These are phyloP conservation scores for Orchesella cincta DNA, from an alignment of 1,140 invertebrate species.

Conservation along the genomic window DNA sequence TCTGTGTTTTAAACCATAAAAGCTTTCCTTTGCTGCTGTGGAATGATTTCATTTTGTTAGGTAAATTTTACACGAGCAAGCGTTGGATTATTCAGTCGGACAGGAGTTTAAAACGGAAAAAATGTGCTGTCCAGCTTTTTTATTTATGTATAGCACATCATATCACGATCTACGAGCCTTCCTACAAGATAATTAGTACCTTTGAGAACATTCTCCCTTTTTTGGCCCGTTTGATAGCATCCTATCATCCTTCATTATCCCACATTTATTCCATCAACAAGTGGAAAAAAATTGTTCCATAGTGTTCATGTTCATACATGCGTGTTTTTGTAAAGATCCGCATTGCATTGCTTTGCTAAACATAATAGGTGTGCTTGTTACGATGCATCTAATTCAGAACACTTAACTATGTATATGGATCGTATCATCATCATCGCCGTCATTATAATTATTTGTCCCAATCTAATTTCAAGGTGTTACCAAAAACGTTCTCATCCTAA, in stretches of 20 bases:
- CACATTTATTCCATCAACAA: conserved; percentile 18
- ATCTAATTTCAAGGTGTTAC: conserved; percentile 14
- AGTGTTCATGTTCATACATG: not conserved
- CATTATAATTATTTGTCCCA: not conserved
- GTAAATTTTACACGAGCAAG: too few species aligned
- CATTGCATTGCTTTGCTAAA: not conserved
- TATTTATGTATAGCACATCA: not conserved
- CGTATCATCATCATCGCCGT: not conserved
- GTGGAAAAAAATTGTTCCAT: not conserved
- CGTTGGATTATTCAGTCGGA: too few species aligned
- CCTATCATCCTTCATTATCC: conserved; percentile 27
- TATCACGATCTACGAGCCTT: conserved; percentile 32
- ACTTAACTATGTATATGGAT: conserved; percentile 24
- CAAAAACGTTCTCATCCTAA: not conserved
- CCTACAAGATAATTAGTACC: conserved; percentile 44
- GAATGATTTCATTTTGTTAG: too few species aligned
- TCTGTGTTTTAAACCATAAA: too few species aligned
- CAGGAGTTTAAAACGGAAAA: too few species aligned
- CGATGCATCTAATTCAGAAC: conserved; percentile 19
- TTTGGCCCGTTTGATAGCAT: conserved; percentile 19
- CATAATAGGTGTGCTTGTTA: not conserved
- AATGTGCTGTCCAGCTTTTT: too few species aligned
- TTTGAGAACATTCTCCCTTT: conserved; percentile 13
- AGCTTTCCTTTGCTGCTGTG: too few species aligned
- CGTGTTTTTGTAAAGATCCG: not conserved